Evolutionary conservation across 2,888 invertebrate genomes (phyloP).

Genomic region (Maniola hyperantus): DNA sequence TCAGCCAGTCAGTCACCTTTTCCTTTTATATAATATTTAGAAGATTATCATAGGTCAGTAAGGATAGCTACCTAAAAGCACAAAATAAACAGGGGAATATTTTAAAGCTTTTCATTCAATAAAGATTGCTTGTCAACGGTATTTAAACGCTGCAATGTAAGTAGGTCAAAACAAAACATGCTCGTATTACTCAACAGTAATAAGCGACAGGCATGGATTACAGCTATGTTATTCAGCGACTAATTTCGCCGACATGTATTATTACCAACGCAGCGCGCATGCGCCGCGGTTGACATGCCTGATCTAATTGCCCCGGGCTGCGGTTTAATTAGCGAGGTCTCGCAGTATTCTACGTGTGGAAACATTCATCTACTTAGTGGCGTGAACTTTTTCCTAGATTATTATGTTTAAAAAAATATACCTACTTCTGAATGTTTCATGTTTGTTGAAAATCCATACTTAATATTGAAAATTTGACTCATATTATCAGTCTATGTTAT

Average conservation of each 20-base stretch:
- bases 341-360: background rate
- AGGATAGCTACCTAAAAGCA: background rate
- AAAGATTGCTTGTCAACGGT: conserved; percentile 13
- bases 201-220: conserved; percentile 25
- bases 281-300: conserved; percentile 26
- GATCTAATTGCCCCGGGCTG: conserved; percentile 25
- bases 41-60: too few relatives aligned
- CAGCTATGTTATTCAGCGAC: conserved; percentile 27
- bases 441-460: too few relatives aligned
- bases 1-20: too few relatives aligned
- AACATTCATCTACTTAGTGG: background rate
- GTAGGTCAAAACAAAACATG: conserved; percentile 18
- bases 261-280: conserved; percentile 21
- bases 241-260: conserved; percentile 22
- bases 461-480: too few relatives aligned
- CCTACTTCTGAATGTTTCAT: too few relatives aligned
- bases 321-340: conserved; percentile 21
- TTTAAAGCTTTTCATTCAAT: background rate
- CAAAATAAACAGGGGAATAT: background rate
- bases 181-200: conserved; percentile 18
- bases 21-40: too few relatives aligned
- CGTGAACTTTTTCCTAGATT: background rate
- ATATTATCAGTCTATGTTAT: too few relatives aligned
- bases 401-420: too few relatives aligned
- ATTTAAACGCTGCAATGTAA: conserved; percentile 10